Percentiles rank a stretch among this genome's conserved stretches.
phyloP scores from a whole-genome alignment of 2,797 vertebrate species.

The Coccyzus lansbergi region DNA sequence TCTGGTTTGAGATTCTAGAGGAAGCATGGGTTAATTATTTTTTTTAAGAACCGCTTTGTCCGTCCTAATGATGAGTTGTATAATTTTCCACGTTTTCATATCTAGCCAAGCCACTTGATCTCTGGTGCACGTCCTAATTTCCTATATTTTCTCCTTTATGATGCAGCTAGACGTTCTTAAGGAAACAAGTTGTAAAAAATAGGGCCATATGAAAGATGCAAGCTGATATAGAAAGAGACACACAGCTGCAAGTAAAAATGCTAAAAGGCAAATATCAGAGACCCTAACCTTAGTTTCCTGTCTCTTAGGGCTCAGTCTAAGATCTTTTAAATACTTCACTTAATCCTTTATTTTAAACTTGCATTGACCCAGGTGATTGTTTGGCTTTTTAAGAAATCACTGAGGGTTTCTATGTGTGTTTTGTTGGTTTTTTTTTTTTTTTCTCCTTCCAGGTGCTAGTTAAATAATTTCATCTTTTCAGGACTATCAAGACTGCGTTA shows the following conservation, averaged over 20 bases:
- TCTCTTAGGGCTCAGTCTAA: neutral
- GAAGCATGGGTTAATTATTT: neutral
- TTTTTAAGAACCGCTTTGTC: neutral
- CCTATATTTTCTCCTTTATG: neutral
- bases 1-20: neutral
- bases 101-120: neutral
- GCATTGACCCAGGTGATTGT: neutral
- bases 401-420: neutral
- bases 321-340: neutral
- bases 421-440: neutral
- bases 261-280: neutral
- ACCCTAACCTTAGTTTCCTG: neutral
- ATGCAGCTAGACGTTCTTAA: neutral
- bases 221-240: neutral
- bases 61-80: neutral
- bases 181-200: neutral
- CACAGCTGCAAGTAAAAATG: conserved; percentile 11
- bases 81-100: neutral
- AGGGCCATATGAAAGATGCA: neutral
- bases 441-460: neutral
- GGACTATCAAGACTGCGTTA: neutral
- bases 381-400: neutral
- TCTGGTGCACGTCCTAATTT: neutral
- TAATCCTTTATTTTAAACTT: conserved; percentile 22
- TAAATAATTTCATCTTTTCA: neutral